Percentiles rank a stretch among this genome's conserved stretches.
Conservation (phyloP, 2,888 invertebrate genomes). For the Norana najaformis region DNA sequence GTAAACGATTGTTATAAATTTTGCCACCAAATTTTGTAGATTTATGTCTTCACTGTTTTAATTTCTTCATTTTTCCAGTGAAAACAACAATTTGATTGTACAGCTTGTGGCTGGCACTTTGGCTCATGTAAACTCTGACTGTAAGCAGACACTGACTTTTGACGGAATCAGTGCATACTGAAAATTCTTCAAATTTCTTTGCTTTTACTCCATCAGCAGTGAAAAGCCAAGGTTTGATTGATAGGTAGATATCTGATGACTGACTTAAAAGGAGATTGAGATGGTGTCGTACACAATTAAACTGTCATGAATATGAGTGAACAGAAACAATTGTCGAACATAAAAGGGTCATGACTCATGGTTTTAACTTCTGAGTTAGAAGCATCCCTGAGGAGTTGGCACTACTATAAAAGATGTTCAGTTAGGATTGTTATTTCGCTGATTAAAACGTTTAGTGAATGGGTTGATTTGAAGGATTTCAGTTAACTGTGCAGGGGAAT, state of each 20-base stretch:
- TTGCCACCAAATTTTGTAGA: too few species aligned
- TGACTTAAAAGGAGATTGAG: too few species aligned
- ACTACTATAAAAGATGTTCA: too few species aligned
- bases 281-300: not conserved
- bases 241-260: not conserved
- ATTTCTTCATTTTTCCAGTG: not conserved
- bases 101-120: too few species aligned
- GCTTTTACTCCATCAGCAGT: not conserved
- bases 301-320: not conserved
- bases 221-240: not conserved
- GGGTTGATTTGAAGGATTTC: not conserved
- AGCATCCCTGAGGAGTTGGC: too few species aligned
- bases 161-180: not conserved
- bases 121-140: too few species aligned
- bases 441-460: not conserved
- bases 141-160: not conserved
- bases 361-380: not conserved
- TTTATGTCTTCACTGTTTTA: not conserved
- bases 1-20: too few species aligned
- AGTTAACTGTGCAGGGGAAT: slow-evolving; percentile 33
- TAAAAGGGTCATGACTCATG: not conserved
- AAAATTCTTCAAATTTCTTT: not conserved
- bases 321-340: not conserved
- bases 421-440: not conserved
- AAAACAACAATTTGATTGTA: not conserved